phyloP scores from a whole-genome alignment of 2,113 vertebrate species.

The Phylloscopus whistleri region DNA sequence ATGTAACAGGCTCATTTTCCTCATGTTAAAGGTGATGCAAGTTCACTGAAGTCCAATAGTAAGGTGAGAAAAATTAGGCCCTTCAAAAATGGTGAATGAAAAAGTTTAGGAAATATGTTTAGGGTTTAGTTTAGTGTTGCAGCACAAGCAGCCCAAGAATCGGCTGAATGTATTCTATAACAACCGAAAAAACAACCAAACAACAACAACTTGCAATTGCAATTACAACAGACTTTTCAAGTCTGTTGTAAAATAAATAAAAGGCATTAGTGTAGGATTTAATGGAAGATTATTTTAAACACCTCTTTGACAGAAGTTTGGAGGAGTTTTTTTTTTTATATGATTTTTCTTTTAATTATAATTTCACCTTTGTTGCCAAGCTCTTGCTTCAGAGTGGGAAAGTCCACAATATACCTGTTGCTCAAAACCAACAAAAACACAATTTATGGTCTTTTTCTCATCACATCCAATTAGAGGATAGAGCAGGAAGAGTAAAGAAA shows the following conservation, averaged over 20 bases:
- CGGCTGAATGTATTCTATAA: background rate
- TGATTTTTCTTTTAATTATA: background rate
- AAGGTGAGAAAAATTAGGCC: background rate
- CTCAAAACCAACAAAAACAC: background rate
- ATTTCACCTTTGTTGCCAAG: background rate
- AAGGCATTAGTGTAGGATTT: background rate
- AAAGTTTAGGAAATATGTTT: background rate
- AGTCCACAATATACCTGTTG: background rate
- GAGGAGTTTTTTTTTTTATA: rapidly evolving
- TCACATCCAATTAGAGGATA: background rate
- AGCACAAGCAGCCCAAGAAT: background rate
- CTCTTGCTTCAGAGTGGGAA: background rate
- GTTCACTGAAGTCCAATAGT: background rate
- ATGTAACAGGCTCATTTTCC: background rate
- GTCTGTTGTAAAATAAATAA: background rate
- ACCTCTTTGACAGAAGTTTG: background rate
- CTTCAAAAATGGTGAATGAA: background rate
- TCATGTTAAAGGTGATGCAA: background rate
- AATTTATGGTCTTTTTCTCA: background rate
- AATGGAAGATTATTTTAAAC: background rate
- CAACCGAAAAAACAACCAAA: background rate
- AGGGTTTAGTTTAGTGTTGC: background rate
- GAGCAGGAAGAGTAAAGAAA: background rate
- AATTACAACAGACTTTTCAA: background rate
- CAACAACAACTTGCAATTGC: background rate